These are phyloP conservation scores for Chlorops oryzae DNA, from an alignment of 1,140 invertebrate species.

Conservation along the genomic window DNA sequence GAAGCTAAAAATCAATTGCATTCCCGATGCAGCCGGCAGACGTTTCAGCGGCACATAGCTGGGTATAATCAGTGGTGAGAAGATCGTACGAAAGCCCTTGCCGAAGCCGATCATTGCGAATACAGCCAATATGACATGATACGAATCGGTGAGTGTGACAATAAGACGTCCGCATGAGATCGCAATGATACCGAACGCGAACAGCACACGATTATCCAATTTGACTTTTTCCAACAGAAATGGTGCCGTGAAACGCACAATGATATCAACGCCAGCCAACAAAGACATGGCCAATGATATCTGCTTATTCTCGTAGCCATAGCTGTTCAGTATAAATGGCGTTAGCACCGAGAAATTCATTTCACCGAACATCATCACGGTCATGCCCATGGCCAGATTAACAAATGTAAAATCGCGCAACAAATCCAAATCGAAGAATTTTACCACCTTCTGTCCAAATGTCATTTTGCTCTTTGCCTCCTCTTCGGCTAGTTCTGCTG, in stretches of 20 bases:
- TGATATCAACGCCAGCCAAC: slow-evolving; percentile 55
- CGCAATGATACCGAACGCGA: slow-evolving; percentile 57
- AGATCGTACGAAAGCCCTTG: slow-evolving; percentile 64
- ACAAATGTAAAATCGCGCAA: slow-evolving; percentile 60
- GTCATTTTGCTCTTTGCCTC: slow-evolving; percentile 39
- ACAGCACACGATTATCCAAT: slow-evolving; percentile 59
- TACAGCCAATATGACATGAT: slow-evolving; percentile 26
- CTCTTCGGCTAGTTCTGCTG: slow-evolving; percentile 23
- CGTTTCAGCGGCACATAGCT: slow-evolving; percentile 59
- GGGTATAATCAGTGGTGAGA: slow-evolving; percentile 62
- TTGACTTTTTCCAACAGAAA: slow-evolving; percentile 57
- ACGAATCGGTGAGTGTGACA: slow-evolving; percentile 30
- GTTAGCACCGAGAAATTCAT: slow-evolving; percentile 63
- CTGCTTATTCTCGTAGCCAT: slow-evolving; percentile 51
- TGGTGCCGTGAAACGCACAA: slow-evolving; percentile 56
- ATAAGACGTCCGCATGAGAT: slow-evolving; percentile 56
- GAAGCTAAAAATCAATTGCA: slow-evolving; percentile 60
- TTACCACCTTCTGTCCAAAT: slow-evolving; percentile 50
- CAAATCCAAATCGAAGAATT: slow-evolving; percentile 62
- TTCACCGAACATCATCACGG: slow-evolving; percentile 61
- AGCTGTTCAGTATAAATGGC: slow-evolving; percentile 61
- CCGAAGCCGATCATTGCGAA: slow-evolving; percentile 54
- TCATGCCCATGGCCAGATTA: slow-evolving; percentile 62
- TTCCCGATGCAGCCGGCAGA: slow-evolving; percentile 57
- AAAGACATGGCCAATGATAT: slow-evolving; percentile 58